phyloP scores from a whole-genome alignment of 1,140 invertebrate species.

The Ruditapes philippinarum region DNA sequence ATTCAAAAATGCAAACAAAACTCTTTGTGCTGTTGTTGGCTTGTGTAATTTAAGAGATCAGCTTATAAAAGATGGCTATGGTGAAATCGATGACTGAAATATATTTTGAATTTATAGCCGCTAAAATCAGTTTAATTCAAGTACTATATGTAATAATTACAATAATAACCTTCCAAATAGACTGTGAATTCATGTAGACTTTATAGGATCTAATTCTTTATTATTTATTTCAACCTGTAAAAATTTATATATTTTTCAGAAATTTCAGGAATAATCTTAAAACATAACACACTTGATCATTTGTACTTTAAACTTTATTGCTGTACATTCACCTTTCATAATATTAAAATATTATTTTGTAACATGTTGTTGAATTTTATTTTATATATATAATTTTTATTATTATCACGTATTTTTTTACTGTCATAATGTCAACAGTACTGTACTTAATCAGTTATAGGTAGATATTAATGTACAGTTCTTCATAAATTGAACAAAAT shows the following conservation, averaged over 20 bases:
- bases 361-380: too few species aligned
- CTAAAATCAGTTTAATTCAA: too few species aligned
- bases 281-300: too few species aligned
- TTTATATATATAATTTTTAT: too few species aligned
- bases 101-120: too few species aligned
- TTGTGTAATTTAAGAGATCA: conserved; percentile 27
- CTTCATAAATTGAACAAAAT: neutral
- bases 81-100: neutral
- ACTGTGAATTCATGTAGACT: neutral
- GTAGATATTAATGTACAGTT: neutral
- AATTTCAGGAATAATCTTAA: neutral
- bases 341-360: too few species aligned
- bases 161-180: neutral
- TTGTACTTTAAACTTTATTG: too few species aligned
- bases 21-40: neutral
- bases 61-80: neutral
- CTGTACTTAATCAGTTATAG: neutral
- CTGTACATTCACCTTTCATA: too few species aligned
- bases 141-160: too few species aligned
- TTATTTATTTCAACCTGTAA: neutral
- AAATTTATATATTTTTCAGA: neutral
- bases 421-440: neutral
- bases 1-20: conserved; percentile 23
- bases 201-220: neutral
- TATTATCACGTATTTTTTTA: neutral